Conservation (phyloP, 30 jellyfish, hydroid and myxozoan genomes). For the Pelagia noctiluca region DNA sequence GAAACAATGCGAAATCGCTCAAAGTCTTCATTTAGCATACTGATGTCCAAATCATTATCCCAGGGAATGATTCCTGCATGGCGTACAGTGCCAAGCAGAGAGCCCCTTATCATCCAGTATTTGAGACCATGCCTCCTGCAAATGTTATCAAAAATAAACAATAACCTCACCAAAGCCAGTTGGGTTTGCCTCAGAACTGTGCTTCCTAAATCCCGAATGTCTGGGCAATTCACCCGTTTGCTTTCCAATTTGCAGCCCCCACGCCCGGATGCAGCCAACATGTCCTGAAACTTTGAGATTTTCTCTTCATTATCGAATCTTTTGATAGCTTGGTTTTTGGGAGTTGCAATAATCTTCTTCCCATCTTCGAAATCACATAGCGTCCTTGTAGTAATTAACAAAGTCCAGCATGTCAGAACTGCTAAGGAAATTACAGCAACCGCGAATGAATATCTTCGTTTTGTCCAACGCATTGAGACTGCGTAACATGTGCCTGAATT, state of each 20-base stretch:
- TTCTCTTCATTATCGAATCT: too few species aligned
- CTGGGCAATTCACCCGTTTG: too few species aligned
- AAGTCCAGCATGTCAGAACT: too few species aligned
- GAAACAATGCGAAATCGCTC: slow-evolving; percentile 71
- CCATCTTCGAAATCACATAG: too few species aligned
- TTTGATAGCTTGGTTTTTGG: too few species aligned
- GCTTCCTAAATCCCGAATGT: slow-evolving; percentile 81
- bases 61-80: slow-evolving; percentile 78
- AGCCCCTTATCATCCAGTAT: slow-evolving; percentile 91
- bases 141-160: slow-evolving; percentile 64
- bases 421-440: too few species aligned
- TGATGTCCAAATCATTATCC: slow-evolving; percentile 87
- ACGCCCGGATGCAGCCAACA: too few species aligned
- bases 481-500: neutral
- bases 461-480: neutral
- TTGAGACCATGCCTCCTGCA: slow-evolving; percentile 73
- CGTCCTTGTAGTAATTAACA: too few species aligned
- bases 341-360: too few species aligned
- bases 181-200: slow-evolving; percentile 89
- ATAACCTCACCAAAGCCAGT: slow-evolving; percentile 69
- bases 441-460: slow-evolving; percentile 40
- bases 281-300: too few species aligned
- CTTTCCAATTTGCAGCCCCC: too few species aligned
- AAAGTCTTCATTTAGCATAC: slow-evolving; percentile 80
- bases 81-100: slow-evolving; percentile 85